Base-by-base conservation (phyloP, 2,888 invertebrate genomes). In the Drosophila hamatofila region DNA sequence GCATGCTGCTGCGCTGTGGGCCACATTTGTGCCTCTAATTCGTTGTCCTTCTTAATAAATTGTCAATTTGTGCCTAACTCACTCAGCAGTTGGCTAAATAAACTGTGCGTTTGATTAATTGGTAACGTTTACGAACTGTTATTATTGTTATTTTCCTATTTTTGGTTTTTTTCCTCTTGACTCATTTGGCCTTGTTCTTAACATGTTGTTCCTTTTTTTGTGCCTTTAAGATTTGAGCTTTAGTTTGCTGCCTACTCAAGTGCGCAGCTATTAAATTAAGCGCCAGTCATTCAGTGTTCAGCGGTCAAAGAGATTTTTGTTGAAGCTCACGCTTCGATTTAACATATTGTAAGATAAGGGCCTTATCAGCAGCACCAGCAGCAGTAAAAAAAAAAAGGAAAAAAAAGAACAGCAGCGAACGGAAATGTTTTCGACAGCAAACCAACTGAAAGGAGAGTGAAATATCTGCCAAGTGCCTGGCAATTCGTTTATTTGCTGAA, bases 71-170 rank as follows among this genome's bases (percentile, higher is more conserved):
- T 27, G 72, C 65, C 48, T 61, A 78, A 75, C 75, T 78, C 65
- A 67, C 71, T 78, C 81, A 82, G 72, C 66, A 60, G 69, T 67
- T 69, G 62, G 23, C 52, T 58, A 33, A 41, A 55, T 55, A 27
- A 64, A 61, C 74, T 48, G 72, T 68, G 60, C 55, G 72, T 62
- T 75, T 78, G 78, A 81, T 81, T 81, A 81, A 81, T 81, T 80
- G 75, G 35, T 21, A 12, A 39, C 57, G n/a, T 73, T 70, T 75
- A 51, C 35, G 35, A 33, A 61, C 48, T 54, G 52, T 52, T 67
- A 61, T 59, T 49, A 16, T 61, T 44, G 8, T 27, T 44, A 1
- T 44, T 35, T 33, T 55, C 33, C 16, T 21, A 52, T 39, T 39
- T 51, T 30, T 41, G 49, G 18, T 9, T 60, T 63, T 52, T 33